Evolutionary conservation across 2,797 vertebrate genomes (phyloP).

Genomic region (Acanthurus lineatus): DNA sequence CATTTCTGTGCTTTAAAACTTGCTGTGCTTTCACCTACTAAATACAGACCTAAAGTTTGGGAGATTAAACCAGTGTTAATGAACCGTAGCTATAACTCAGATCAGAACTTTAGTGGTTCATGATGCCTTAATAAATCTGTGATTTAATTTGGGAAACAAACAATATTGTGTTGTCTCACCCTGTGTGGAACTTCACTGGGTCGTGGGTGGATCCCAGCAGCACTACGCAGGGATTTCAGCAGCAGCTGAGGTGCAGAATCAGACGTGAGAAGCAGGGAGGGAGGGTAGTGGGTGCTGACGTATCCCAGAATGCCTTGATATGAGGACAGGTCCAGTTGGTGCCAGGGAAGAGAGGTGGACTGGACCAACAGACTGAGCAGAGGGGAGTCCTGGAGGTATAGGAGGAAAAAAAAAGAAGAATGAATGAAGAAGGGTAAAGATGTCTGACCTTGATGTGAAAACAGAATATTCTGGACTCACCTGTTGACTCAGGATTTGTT

Average conservation of each 20-base stretch:
- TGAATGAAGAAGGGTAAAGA: background rate
- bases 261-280: conserved; percentile 88
- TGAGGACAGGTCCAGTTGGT: conserved; percentile 91
- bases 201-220: conserved; percentile 90
- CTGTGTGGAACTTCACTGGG: conserved; percentile 85
- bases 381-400: conserved; percentile 88
- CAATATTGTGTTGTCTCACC: conserved; percentile 66
- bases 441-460: background rate
- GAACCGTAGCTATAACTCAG: background rate
- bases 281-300: conserved; percentile 93
- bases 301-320: conserved; percentile 93
- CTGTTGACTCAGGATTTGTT: conserved; percentile 87
- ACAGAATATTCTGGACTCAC: conserved; percentile 76
- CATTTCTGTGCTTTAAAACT: background rate
- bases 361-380: conserved; percentile 93
- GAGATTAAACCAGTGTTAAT: background rate
- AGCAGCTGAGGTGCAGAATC: conserved; percentile 88
- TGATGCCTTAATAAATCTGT: background rate
- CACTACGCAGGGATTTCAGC: conserved; percentile 90
- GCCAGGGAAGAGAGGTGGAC: conserved; percentile 93
- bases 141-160: conserved; percentile 20
- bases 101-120: background rate
- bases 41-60: too few relatives aligned
- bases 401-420: background rate
- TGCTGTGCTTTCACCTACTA: too few relatives aligned